phyloP scores from a whole-genome alignment of 2,113 vertebrate genomes.

The Murina feae region DNA sequence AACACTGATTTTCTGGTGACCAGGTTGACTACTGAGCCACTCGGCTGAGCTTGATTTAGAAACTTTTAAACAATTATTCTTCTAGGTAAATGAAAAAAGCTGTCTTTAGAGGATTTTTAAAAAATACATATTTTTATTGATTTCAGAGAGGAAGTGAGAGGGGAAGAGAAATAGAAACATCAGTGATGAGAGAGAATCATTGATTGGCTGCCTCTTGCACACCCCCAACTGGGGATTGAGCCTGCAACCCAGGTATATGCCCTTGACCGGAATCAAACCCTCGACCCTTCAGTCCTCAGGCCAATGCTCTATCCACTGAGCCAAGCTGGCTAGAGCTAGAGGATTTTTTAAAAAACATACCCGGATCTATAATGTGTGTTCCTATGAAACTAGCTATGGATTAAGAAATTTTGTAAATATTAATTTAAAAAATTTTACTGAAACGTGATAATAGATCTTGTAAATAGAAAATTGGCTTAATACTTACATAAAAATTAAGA shows the following conservation, averaged over 20 bases:
- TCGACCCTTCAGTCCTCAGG: too few relatives aligned
- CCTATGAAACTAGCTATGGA: not conserved
- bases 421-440: not conserved
- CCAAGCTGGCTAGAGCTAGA: too few relatives aligned
- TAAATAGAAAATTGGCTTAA: constrained; percentile 1
- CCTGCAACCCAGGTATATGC: too few relatives aligned
- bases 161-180: too few relatives aligned
- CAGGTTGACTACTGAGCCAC: too few relatives aligned
- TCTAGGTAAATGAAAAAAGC: not conserved
- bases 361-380: not conserved
- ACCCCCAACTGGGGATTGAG: too few relatives aligned
- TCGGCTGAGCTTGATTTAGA: not conserved
- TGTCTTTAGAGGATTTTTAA: not conserved
- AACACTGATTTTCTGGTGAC: too few relatives aligned
- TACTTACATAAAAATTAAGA: not conserved
- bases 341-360: not conserved
- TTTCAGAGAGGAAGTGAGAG: too few relatives aligned
- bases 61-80: not conserved
- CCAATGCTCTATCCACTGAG: too few relatives aligned
- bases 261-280: too few relatives aligned
- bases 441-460: not conserved
- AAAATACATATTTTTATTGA: not conserved
- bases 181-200: too few relatives aligned
- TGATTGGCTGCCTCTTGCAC: too few relatives aligned
- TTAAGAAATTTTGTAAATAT: constrained; percentile 13